These are phyloP conservation scores for Drosophila peninsularis DNA, from an alignment of 2,888 invertebrate genomes.

Conservation along the genomic window DNA sequence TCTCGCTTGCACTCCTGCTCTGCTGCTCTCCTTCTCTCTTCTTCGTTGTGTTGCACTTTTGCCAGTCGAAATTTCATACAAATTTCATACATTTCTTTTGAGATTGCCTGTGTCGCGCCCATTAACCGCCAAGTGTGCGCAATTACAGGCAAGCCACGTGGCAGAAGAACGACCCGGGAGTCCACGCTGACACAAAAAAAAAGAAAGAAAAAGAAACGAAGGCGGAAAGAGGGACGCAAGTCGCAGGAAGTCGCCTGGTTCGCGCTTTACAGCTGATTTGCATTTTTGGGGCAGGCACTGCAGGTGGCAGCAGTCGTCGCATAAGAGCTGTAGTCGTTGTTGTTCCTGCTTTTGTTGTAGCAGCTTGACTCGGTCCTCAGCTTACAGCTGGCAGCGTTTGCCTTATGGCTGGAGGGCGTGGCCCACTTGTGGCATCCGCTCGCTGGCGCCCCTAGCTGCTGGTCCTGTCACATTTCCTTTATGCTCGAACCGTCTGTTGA, in stretches of 20 bases:
- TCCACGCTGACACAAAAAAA: slow-evolving; percentile 10
- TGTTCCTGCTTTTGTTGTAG: slow-evolving; percentile 24
- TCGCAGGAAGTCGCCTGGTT: slow-evolving; percentile 47
- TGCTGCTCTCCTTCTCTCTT: background rate
- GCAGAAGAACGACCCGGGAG: slow-evolving; percentile 25
- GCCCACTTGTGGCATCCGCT: slow-evolving; percentile 79
- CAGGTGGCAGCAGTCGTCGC: slow-evolving; percentile 52
- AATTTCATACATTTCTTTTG: slow-evolving; percentile 75
- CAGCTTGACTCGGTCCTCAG: slow-evolving; percentile 52
- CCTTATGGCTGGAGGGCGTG: slow-evolving; percentile 37
- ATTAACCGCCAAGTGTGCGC: slow-evolving; percentile 77
- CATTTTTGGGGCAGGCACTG: slow-evolving; percentile 73
- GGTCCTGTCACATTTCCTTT: slow-evolving; percentile 72
- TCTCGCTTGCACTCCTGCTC: background rate
- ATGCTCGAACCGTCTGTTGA: slow-evolving; percentile 75
- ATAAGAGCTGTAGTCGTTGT: slow-evolving; percentile 16
- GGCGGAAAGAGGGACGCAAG: slow-evolving; percentile 9
- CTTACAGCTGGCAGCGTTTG: slow-evolving; percentile 58
- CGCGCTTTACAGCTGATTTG: slow-evolving; percentile 75
- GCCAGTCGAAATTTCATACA: slow-evolving; percentile 69
- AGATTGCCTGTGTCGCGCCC: slow-evolving; percentile 78
- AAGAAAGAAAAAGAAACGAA: background rate
- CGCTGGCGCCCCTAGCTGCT: slow-evolving; percentile 22
- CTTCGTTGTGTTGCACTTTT: slow-evolving; percentile 69
- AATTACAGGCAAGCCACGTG: slow-evolving; percentile 64